phyloP scores from a whole-genome alignment of 1,140 invertebrate species.

The Asobara japonica region DNA sequence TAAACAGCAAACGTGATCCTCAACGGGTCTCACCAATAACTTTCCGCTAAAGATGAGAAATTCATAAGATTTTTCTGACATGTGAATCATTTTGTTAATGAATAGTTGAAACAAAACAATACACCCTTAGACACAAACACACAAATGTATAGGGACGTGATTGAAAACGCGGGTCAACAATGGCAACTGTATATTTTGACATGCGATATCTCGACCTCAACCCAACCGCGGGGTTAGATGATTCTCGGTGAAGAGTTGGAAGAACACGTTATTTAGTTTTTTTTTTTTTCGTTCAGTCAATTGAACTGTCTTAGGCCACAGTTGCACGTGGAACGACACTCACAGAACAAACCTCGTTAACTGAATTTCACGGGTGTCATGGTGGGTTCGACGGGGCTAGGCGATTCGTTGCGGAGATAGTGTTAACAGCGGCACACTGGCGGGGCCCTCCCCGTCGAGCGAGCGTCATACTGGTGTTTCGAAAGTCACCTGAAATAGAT shows the following conservation, averaged over 20 bases:
- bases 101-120: no score
- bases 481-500: slow-evolving; percentile 53
- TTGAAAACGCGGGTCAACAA: no score
- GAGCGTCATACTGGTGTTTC: slow-evolving; percentile 61
- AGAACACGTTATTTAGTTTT: slow-evolving; percentile 21
- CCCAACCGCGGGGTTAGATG: no score
- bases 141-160: no score
- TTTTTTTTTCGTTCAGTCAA: background rate
- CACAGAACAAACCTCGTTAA: background rate
- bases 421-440: slow-evolving; percentile 53
- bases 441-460: slow-evolving; percentile 57
- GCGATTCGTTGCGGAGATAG: slow-evolving; percentile 53
- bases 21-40: no score
- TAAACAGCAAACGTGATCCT: no score
- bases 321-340: background rate
- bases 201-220: no score
- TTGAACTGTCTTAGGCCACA: slow-evolving; percentile 19
- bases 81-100: no score
- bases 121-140: no score
- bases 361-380: slow-evolving; percentile 3
- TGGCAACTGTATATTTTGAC: no score
- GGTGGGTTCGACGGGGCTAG: slow-evolving; percentile 50
- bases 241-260: slow-evolving; percentile 13
- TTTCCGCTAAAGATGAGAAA: no score
- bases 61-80: no score